A percentile compares a stretch with the other conserved stretches of the same genome.
Conservation (phyloP, 1,140 invertebrate genomes). For the Meteorus sp. region DNA sequence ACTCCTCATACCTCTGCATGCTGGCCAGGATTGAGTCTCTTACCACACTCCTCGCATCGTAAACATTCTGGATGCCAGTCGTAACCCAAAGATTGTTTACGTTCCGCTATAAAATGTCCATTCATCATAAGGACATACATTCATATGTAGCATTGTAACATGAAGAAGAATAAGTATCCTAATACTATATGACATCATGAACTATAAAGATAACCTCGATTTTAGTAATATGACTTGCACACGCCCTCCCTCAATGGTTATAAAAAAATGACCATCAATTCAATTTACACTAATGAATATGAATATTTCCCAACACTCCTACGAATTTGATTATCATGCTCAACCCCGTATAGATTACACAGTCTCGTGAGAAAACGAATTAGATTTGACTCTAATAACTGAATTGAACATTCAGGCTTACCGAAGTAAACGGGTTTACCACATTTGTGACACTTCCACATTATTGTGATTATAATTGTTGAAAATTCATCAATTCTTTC, state of each 20-base stretch:
- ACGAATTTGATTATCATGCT: background rate
- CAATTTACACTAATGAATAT: background rate
- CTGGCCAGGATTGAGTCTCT: constrained; percentile 84
- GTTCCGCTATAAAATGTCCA: constrained; percentile 74
- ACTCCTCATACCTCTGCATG: constrained; percentile 78
- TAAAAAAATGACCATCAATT: too few species aligned
- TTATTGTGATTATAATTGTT: constrained; percentile 53
- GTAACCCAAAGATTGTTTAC: constrained; percentile 87
- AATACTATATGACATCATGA: background rate
- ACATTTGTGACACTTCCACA: constrained; percentile 89
- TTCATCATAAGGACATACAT: too few species aligned
- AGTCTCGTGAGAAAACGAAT: too few species aligned
- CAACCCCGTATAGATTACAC: too few species aligned
- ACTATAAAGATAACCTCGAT: constrained; percentile 25
- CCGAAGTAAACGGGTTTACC: constrained; percentile 86
- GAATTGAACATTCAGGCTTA: constrained; percentile 53
- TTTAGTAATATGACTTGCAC: constrained; percentile 29
- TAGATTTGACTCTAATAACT: too few species aligned
- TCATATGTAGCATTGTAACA: too few species aligned
- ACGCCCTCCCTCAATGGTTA: too few species aligned
- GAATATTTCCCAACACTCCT: background rate
- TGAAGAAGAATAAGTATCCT: constrained; percentile 4
- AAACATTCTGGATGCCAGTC: constrained; percentile 93
- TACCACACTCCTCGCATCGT: constrained; percentile 87
- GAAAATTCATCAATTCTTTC: too few species aligned